Conservation (phyloP, 1,140 invertebrate species). For the Drosophila neocordata region DNA sequence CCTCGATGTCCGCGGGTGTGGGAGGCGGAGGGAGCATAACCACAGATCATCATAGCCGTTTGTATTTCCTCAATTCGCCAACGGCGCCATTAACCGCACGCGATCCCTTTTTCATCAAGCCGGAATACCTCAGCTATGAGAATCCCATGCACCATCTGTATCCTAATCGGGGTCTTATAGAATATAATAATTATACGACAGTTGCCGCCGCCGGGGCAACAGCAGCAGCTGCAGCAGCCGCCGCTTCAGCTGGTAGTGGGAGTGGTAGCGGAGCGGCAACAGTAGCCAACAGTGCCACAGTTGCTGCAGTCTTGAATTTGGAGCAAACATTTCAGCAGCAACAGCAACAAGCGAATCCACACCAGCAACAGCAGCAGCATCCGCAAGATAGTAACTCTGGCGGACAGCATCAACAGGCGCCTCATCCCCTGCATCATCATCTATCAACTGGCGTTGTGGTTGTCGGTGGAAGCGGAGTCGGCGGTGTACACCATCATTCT, state of each 20-base stretch:
- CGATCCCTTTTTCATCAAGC: slow-evolving; percentile 80
- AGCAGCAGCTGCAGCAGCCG: slow-evolving; percentile 47
- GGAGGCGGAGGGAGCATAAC: slow-evolving; percentile 82
- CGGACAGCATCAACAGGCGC: slow-evolving; percentile 53
- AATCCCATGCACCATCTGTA: slow-evolving; percentile 82
- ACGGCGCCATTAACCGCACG: slow-evolving; percentile 66
- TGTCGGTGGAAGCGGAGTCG: slow-evolving; percentile 30
- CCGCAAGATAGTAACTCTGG: slow-evolving; percentile 46
- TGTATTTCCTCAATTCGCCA: slow-evolving; percentile 79
- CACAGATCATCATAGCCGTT: slow-evolving; percentile 81
- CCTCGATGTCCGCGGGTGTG: slow-evolving; percentile 76
- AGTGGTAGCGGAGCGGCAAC: slow-evolving; percentile 29
- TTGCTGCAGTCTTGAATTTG: slow-evolving; percentile 45
- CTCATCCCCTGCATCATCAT: slow-evolving; percentile 74
- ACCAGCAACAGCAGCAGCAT: slow-evolving; percentile 49
- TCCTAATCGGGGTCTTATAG: slow-evolving; percentile 74
- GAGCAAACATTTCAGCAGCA: slow-evolving; percentile 61
- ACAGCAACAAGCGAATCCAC: slow-evolving; percentile 41
- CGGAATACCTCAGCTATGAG: slow-evolving; percentile 82
- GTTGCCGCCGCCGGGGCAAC: slow-evolving; percentile 63
- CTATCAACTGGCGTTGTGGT: slow-evolving; percentile 67
- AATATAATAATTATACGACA: slow-evolving; percentile 73
- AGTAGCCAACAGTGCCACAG: slow-evolving; percentile 22
- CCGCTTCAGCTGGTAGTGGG: slow-evolving; percentile 43
- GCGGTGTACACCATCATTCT: slow-evolving; percentile 42